Evolutionary conservation across 1,140 invertebrate genomes (phyloP).

Genomic region (Trialeurodes vaporariorum): DNA sequence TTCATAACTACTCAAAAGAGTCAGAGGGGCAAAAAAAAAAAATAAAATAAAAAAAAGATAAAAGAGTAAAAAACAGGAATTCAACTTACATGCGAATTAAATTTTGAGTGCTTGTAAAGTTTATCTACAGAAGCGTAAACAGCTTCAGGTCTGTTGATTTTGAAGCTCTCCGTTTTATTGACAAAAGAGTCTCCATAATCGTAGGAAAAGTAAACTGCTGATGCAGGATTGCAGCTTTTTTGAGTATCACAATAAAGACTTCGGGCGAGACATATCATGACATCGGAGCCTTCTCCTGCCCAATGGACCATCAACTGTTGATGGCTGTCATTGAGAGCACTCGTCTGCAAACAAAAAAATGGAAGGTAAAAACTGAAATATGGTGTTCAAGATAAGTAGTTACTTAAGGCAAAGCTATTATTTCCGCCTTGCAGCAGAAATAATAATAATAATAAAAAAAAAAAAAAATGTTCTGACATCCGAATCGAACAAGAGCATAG

Average conservation of each 20-base stretch:
- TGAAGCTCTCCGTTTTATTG: constrained; percentile 57
- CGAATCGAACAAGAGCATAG: too few relatives aligned
- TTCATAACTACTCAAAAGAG: too few relatives aligned
- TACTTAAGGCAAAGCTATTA: too few relatives aligned
- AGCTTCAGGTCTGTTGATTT: constrained; percentile 36
- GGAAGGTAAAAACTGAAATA: too few relatives aligned
- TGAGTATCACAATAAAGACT: constrained; percentile 34
- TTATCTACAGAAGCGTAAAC: constrained; percentile 60
- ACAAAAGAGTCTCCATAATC: constrained; percentile 70
- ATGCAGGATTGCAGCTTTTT: constrained; percentile 32
- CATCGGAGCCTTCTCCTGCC: constrained; percentile 72
- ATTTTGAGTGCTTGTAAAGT: constrained; percentile 70
- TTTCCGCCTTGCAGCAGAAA: too few relatives aligned
- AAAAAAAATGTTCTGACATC: too few relatives aligned
- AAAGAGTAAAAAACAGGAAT: not conserved
- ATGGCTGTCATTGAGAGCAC: constrained; percentile 66
- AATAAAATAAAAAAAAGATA: constrained; percentile 8
- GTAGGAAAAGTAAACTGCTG: constrained; percentile 69
- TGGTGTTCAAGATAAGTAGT: too few relatives aligned
- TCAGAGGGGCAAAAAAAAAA: too few relatives aligned
- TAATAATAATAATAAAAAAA: too few relatives aligned
- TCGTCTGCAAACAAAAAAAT: constrained; percentile 42
- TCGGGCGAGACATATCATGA: constrained; percentile 72
- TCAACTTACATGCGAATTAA: constrained; percentile 56
- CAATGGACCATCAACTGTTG: constrained; percentile 81